Conservation (phyloP, 2,888 invertebrate species). For the Synanthedon formicaeformis region DNA sequence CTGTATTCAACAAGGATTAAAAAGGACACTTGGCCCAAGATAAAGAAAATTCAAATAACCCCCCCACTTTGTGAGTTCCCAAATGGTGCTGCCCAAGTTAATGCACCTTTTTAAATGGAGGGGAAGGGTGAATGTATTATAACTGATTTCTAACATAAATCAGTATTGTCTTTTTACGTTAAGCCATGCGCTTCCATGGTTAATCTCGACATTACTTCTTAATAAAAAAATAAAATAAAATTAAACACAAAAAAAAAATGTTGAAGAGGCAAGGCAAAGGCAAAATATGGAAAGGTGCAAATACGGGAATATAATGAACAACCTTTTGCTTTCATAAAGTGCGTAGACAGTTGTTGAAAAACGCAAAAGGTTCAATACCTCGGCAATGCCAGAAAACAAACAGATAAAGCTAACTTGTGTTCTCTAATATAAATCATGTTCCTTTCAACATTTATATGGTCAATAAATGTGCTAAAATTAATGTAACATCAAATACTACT, state of each 20-base stretch:
- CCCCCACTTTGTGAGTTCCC: slow-evolving; percentile 55
- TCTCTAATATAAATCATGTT: slow-evolving; percentile 23
- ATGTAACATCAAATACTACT: slow-evolving; percentile 27
- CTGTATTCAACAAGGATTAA: slow-evolving; percentile 16
- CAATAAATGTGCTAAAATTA: slow-evolving; percentile 26
- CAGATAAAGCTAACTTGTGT: slow-evolving; percentile 58
- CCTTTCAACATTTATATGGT: slow-evolving; percentile 16
- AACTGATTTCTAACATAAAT: not conserved
- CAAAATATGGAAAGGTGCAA: slow-evolving; percentile 61
- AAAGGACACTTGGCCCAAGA: slow-evolving; percentile 3
- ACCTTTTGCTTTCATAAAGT: slow-evolving; percentile 26
- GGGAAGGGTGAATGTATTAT: slow-evolving; percentile 5
- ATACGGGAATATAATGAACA: slow-evolving; percentile 29
- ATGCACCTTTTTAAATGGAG: slow-evolving; percentile 37
- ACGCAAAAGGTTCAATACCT: slow-evolving; percentile 38
- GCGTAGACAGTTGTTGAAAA: slow-evolving; percentile 31
- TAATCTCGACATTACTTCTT: slow-evolving; percentile 40
- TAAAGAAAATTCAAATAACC: slow-evolving; percentile 1
- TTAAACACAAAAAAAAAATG: slow-evolving; percentile 8
- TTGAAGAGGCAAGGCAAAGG: slow-evolving; percentile 55
- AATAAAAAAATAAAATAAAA: slow-evolving; percentile 23
- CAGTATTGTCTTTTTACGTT: slow-evolving; percentile 22
- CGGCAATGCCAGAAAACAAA: slow-evolving; percentile 71
- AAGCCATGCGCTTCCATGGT: slow-evolving; percentile 61
- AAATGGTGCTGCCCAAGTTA: slow-evolving; percentile 63